Evolutionary conservation across 2,797 vertebrate genomes (phyloP).

Genomic region (Acipenser oxyrinchus): DNA sequence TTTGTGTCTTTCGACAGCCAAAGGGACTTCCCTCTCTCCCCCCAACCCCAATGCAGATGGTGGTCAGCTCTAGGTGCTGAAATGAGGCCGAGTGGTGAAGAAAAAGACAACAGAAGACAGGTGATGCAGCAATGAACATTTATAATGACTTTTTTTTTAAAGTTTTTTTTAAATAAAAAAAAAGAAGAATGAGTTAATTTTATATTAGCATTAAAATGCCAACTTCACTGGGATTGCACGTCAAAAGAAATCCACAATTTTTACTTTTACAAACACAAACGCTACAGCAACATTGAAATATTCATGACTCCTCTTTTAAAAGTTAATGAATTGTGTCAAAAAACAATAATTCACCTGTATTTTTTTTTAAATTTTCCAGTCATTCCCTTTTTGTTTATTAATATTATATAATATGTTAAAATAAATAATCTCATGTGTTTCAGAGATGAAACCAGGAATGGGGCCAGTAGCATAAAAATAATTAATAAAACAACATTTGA

Average conservation of each 20-base stretch:
- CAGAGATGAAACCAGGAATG: constrained; percentile 56
- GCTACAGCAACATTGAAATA: constrained; percentile 80
- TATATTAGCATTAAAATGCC: constrained; percentile 82
- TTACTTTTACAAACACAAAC: constrained; percentile 79
- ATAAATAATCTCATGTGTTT: constrained; percentile 68
- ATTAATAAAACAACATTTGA: too few relatives aligned
- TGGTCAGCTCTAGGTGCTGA: constrained; percentile 70
- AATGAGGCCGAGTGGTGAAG: constrained; percentile 78
- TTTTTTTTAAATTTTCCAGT: constrained; percentile 55
- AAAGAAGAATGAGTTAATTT: constrained; percentile 80
- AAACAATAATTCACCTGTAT: constrained; percentile 66
- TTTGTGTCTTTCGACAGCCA: constrained; percentile 43
- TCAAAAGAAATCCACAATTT: constrained; percentile 86
- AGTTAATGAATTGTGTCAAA: constrained; percentile 74
- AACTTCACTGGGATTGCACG: constrained; percentile 84
- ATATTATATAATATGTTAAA: constrained; percentile 63
- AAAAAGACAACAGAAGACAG: constrained; percentile 96
- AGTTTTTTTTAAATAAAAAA: constrained; percentile 46
- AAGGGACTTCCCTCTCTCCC: constrained; percentile 28
- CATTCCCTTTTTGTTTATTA: constrained; percentile 70
- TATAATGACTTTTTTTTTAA: constrained; percentile 70
- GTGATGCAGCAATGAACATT: constrained; percentile 95
- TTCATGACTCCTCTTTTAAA: constrained; percentile 76
- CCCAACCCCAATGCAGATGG: constrained; percentile 38
- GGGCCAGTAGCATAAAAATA: constrained; percentile 69